These are phyloP conservation scores for human DNA, from an alignment of 2,113 vertebrate genomes.

Conservation along the genomic window GRCh38 chr4:114663501-114664000, in stretches of 20 bases:
- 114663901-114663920: not conserved
- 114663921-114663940: not conserved
- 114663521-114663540: not conserved
- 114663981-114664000: constrained; percentile 87
- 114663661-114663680: not conserved
- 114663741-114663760: not conserved
- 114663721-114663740: not conserved
- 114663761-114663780: not conserved
- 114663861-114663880: not conserved
- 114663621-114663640: not conserved
- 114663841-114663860: not conserved
- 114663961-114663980: not conserved
- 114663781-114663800: not conserved
- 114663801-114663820: not conserved
- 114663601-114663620: not conserved
- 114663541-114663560: not conserved
- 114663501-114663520: not conserved
- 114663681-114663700: not conserved
- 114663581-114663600: not conserved
- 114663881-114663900: not conserved
- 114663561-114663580: not conserved
- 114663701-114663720: not conserved
- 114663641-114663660: not conserved
- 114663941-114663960: not conserved
- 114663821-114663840: not conserved